Percentiles rank a stretch among this genome's conserved stretches.
Conservation (phyloP, 23 tunicate genomes). For the Halocynthia aurantium region DNA sequence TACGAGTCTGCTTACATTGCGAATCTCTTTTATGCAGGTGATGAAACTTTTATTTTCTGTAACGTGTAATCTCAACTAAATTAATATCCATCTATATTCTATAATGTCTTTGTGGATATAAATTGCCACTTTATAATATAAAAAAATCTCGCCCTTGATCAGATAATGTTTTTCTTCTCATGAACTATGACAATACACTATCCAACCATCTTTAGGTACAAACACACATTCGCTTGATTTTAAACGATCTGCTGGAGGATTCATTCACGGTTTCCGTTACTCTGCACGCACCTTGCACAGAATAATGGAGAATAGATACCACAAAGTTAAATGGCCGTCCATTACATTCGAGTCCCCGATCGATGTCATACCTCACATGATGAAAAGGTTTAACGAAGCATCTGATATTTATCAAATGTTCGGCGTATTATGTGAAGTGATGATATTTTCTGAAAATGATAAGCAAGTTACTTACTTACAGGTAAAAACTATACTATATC, state of each 20-base stretch:
- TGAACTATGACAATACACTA: no score
- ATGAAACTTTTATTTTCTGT: no score
- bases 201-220: slow-evolving; percentile 25
- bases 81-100: no score
- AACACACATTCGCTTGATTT: slow-evolving; percentile 68
- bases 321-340: slow-evolving; percentile 51
- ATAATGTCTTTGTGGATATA: no score
- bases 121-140: no score
- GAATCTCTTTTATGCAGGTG: slow-evolving; percentile 53
- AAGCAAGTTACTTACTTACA: slow-evolving; percentile 39
- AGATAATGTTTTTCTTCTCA: no score
- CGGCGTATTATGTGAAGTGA: slow-evolving; percentile 59
- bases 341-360: slow-evolving; percentile 36
- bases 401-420: slow-evolving; percentile 88
- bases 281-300: slow-evolving; percentile 53
- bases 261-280: slow-evolving; percentile 81
- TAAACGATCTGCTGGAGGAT: slow-evolving; percentile 70
- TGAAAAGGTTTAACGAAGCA: slow-evolving; percentile 71
- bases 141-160: no score
- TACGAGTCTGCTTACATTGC: slow-evolving; percentile 27
- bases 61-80: no score
- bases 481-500: neutral
- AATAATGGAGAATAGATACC: slow-evolving; percentile 51
- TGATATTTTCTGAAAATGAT: slow-evolving; percentile 42
- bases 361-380: slow-evolving; percentile 51